These are phyloP conservation scores for Acanthopagrus latus DNA, from an alignment of 2,797 vertebrate genomes.

Conservation along the genomic window DNA sequence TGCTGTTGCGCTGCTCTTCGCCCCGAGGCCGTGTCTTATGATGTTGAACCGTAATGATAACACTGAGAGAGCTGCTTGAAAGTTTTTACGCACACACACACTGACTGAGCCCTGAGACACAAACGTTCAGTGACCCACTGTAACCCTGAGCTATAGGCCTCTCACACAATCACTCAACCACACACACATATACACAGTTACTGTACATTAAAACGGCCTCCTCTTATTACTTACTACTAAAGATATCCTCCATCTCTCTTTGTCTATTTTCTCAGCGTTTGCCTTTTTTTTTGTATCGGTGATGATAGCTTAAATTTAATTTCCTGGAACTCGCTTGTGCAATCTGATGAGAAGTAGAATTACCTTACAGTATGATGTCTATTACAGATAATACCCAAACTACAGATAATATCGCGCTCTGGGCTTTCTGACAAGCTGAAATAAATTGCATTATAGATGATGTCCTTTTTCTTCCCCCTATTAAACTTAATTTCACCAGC, in stretches of 20 bases:
- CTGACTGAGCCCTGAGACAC: neutral
- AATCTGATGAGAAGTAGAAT: conserved; percentile 29
- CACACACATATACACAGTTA: conserved; percentile 3
- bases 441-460: conserved; percentile 30
- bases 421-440: conserved; percentile 16
- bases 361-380: conserved; percentile 19
- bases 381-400: conserved; percentile 18
- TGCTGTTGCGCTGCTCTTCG: conserved; percentile 1
- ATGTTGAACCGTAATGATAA: conserved; percentile 34
- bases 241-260: conserved; percentile 3
- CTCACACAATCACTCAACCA: conserved; percentile 8
- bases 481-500: conserved; percentile 14
- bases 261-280: conserved; percentile 24
- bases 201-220: conserved; percentile 22
- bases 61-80: conserved; percentile 47
- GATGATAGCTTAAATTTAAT: conserved; percentile 29
- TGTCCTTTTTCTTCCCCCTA: neutral
- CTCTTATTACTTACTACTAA: conserved; percentile 5
- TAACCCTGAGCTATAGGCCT: neutral
- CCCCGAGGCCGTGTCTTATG: conserved; percentile 55
- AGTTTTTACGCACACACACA: conserved; percentile 21
- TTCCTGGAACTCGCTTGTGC: conserved; percentile 35
- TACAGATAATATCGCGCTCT: conserved; percentile 24
- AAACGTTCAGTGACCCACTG: conserved; percentile 40
- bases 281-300: conserved; percentile 1